Conservation (phyloP, 2,113 vertebrate genomes). For the Amia ocellicauda region DNA sequence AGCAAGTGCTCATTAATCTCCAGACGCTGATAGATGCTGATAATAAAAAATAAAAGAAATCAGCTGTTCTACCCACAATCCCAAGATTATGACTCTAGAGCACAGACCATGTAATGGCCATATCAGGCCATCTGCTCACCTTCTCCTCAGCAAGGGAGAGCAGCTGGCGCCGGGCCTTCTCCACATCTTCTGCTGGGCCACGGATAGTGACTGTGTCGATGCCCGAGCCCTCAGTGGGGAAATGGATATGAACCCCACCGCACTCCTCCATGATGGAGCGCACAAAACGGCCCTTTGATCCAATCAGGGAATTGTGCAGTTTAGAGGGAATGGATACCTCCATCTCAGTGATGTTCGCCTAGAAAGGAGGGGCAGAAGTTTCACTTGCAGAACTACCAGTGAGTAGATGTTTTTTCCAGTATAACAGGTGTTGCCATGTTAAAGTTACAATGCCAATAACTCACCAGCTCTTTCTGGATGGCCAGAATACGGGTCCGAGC, state of each 20-base stretch:
- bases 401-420: not conserved
- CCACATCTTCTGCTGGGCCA: conserved; percentile 90
- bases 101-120: too few relatives aligned
- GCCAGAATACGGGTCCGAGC: conserved; percentile 86
- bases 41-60: too few relatives aligned
- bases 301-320: conserved; percentile 95
- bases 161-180: conserved; percentile 91
- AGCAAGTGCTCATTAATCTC: too few relatives aligned
- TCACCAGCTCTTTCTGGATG: conserved; percentile 96
- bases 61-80: too few relatives aligned
- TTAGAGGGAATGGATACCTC: conserved; percentile 95
- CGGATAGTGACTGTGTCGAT: conserved; percentile 94
- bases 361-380: not conserved
- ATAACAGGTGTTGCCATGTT: not conserved
- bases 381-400: not conserved
- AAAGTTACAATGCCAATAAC: not conserved
- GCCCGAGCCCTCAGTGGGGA: conserved; percentile 92
- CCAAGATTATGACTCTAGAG: too few relatives aligned
- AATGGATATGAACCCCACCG: conserved; percentile 96
- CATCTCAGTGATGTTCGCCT: conserved; percentile 94
- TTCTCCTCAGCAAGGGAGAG: conserved; percentile 96
- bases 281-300: conserved; percentile 94
- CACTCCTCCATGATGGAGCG: conserved; percentile 99
- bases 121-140: conserved; percentile 63
- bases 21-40: too few relatives aligned